Base-by-base conservation (phyloP, 2,888 invertebrate genomes). In the Drosophila pegasa region DNA sequence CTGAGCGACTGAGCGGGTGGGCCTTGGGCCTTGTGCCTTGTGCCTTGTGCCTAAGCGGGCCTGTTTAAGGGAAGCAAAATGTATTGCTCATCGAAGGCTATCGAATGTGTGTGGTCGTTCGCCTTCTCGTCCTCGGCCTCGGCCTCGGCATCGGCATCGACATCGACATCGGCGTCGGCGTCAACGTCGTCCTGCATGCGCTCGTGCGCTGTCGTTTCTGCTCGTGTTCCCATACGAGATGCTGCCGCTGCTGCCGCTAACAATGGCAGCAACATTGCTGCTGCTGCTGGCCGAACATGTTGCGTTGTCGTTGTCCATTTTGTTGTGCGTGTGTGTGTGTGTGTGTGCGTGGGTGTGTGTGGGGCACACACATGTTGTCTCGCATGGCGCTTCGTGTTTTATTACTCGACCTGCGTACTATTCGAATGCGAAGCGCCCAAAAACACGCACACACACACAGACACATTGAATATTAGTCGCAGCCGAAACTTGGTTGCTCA, bases 61-160 rank as follows among this genome's bases (percentile, higher is more conserved):
- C 64, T 51, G 58, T 77, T 73, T 77, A 78, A 77, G 80, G 78
- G 80, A 79, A 79, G 80, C 89, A 87, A 89, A 88, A 87, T 87
- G 87, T 89, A 89, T 87, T 87, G 87, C 87, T 87, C 88, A 87
- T 87, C 87, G 87, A 87, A 87, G 87, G 89, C 89, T 89, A 87
- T 87, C 87, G 87, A 87, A 89, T 89, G 88, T 87, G 86, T 80
- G 70, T 62, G 75, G 65, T 66, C 59, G 67, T 51, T 50, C 40
- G 57, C 55, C 50, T 48, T 62, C 48, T 66, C 43, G 52, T 56
- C 43, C 58, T 48, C 40, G 66, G 66, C 37, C 29, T 51, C 62
- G 51, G 51, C 57, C 41, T 57, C 38, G 52, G 41, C 41, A n/a
- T 22, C 22, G 51, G n/a, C n/a, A n/a, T n/a, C n/a, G n/a, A n/a